Conservation (phyloP, 2,888 invertebrate species). For the Hecatera dysodea region DNA sequence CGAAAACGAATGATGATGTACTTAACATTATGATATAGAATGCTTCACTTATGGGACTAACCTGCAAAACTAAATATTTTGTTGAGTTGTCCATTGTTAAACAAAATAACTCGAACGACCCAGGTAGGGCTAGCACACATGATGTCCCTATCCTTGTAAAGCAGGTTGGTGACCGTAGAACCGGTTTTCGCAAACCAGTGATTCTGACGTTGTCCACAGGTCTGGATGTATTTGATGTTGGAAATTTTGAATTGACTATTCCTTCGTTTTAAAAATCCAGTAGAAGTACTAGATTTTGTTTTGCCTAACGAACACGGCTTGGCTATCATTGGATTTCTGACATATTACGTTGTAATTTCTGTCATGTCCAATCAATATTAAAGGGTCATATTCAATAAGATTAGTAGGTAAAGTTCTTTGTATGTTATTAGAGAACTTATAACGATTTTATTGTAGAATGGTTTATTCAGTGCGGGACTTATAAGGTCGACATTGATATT, state of each 20-base stretch:
- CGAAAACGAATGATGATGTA: not conserved
- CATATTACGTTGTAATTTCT: not conserved
- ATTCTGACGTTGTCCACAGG: constrained; percentile 8
- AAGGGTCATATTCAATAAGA: not conserved
- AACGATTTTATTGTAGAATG: not conserved
- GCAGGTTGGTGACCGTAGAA: constrained; percentile 33
- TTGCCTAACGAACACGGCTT: too few relatives aligned
- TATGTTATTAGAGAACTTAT: not conserved
- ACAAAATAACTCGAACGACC: constrained; percentile 8
- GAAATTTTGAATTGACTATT: not conserved
- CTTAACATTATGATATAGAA: not conserved
- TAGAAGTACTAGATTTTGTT: too few relatives aligned
- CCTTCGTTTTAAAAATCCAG: not conserved
- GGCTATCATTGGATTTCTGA: not conserved
- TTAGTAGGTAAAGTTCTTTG: not conserved
- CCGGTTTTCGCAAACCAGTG: constrained; percentile 35
- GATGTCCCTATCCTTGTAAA: not conserved
- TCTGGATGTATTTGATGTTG: not conserved
- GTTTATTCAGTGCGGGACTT: not conserved
- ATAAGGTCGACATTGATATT: too few relatives aligned
- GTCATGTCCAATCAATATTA: not conserved
- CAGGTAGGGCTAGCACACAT: not conserved
- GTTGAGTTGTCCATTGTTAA: constrained; percentile 10
- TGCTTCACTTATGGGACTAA: not conserved
- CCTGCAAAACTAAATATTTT: not conserved